These are phyloP conservation scores for Pecten maximus DNA, from an alignment of 2,888 invertebrate species.

Conservation along the genomic window DNA sequence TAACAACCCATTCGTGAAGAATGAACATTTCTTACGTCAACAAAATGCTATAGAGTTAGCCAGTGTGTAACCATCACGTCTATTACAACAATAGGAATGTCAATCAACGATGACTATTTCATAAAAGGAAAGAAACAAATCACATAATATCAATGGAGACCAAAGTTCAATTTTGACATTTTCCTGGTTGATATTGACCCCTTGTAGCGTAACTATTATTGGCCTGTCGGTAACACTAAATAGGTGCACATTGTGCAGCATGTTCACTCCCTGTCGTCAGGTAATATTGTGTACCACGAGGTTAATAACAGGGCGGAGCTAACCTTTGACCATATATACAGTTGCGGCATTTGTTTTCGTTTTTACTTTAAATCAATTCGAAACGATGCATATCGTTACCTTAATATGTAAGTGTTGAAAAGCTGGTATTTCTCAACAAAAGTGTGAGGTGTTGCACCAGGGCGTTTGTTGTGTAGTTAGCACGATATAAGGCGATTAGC, in stretches of 20 bases:
- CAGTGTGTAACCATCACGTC: background rate
- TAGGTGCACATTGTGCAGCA: background rate
- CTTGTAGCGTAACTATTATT: background rate
- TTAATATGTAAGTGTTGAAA: background rate
- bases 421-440: background rate
- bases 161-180: constrained; percentile 13
- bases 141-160: background rate
- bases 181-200: background rate
- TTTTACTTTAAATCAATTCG: background rate
- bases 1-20: background rate
- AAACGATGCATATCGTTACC: background rate
- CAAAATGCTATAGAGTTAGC: background rate
- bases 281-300: background rate
- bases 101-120: background rate
- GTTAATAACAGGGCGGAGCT: background rate
- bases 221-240: background rate
- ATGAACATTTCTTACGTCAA: background rate
- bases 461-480: background rate
- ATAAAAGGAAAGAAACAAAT: background rate
- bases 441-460: background rate
- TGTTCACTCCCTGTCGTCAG: background rate
- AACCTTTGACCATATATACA: background rate
- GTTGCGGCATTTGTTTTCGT: background rate
- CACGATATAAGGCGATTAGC: background rate
- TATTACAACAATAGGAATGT: background rate